These are phyloP conservation scores for Strongylocentrotus purpuratus DNA, from an alignment of 35 echinoderm and acorn worm genomes.

Conservation along the genomic window DNA sequence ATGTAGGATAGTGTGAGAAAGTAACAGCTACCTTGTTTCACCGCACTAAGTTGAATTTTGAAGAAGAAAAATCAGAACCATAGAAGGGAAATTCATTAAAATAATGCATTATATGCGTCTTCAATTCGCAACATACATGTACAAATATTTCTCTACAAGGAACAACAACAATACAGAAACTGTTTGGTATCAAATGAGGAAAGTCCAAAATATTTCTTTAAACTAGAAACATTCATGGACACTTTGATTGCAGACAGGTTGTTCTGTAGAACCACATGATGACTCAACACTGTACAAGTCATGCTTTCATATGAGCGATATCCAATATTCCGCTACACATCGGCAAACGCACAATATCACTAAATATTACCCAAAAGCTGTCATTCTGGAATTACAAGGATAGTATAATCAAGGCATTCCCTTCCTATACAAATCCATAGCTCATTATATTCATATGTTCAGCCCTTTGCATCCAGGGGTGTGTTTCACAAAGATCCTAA, in stretches of 20 bases:
- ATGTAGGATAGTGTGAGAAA: not conserved
- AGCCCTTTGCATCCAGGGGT: not conserved
- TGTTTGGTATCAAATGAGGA: not conserved
- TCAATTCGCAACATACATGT: not conserved
- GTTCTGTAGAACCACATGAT: not conserved
- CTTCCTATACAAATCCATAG: not conserved
- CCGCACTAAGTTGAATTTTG: not conserved
- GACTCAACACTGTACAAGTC: not conserved
- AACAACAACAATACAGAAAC: not conserved
- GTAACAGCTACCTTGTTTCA: not conserved
- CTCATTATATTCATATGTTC: not conserved
- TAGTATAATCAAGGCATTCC: not conserved
- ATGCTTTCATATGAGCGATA: not conserved
- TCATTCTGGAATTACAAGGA: not conserved
- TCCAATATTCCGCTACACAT: not conserved
- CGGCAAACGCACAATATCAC: not conserved
- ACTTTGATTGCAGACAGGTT: not conserved
- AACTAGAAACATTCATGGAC: not conserved
- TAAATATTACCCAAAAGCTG: not conserved
- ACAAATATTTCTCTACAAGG: no score
- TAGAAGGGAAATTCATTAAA: not conserved
- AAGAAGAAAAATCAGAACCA: not conserved
- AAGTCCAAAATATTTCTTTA: not conserved
- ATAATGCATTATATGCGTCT: not conserved
- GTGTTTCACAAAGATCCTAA: no score